phyloP scores from a whole-genome alignment of 2,113 vertebrate genomes.

The Cynocephalus volans region DNA sequence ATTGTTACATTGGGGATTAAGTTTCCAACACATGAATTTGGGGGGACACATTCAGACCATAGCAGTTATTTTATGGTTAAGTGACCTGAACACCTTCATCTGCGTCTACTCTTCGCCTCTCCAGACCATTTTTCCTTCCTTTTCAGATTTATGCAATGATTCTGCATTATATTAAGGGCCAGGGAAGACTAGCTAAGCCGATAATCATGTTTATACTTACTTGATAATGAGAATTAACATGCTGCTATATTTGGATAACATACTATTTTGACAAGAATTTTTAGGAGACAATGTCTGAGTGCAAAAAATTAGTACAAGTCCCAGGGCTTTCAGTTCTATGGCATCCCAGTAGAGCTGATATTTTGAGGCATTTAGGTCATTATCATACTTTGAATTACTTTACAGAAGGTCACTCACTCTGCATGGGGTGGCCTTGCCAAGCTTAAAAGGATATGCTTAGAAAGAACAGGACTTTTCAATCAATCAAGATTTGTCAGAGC shows the following conservation, averaged over 20 bases:
- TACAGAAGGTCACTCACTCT: slow-evolving; percentile 55
- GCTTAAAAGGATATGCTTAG: slow-evolving; percentile 38
- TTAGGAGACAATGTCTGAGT: slow-evolving; percentile 49
- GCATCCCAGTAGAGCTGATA: slow-evolving; percentile 58
- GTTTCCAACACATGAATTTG: background rate
- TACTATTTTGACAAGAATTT: slow-evolving; percentile 1
- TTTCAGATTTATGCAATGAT: background rate
- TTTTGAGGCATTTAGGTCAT: slow-evolving; percentile 66
- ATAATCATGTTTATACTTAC: background rate
- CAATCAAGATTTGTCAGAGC: slow-evolving; percentile 48
- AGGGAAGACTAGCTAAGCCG: background rate
- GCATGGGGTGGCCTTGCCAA: slow-evolving; percentile 15
- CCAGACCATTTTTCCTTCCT: background rate
- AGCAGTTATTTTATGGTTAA: background rate
- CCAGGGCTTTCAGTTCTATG: slow-evolving; percentile 6
- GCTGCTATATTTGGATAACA: background rate
- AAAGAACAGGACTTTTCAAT: slow-evolving; percentile 40
- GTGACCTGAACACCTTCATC: background rate
- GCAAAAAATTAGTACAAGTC: slow-evolving; percentile 21
- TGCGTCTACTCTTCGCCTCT: background rate
- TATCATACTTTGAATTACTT: slow-evolving; percentile 44
- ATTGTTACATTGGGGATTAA: background rate
- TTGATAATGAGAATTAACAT: slow-evolving; percentile 9
- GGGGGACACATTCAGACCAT: background rate
- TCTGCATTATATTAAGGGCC: background rate